Conservation (phyloP, 2,888 invertebrate species). For the Drosophila colorata region DNA sequence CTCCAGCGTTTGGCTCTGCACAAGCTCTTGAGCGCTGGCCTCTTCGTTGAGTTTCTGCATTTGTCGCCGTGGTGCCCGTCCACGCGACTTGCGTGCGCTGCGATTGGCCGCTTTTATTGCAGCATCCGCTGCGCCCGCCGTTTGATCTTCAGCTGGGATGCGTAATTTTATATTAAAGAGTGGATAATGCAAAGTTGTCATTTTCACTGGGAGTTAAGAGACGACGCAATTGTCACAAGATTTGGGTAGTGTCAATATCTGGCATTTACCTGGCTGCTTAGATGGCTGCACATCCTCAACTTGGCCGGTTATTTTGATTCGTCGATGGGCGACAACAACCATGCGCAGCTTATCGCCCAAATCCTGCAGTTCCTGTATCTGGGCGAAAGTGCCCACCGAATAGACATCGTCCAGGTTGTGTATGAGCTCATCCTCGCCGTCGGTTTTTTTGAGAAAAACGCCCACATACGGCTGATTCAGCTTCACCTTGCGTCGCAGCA, state of each 20-base stretch:
- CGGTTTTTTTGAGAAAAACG: slow-evolving; percentile 97
- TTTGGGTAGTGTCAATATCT: slow-evolving; percentile 34
- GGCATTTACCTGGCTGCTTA: slow-evolving; percentile 64
- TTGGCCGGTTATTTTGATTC: slow-evolving; percentile 93
- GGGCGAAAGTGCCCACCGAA: slow-evolving; percentile 97
- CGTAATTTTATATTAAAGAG: slow-evolving; percentile 93
- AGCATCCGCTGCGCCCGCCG: slow-evolving; percentile 65
- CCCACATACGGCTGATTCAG: slow-evolving; percentile 99
- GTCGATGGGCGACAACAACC: slow-evolving; percentile 97
- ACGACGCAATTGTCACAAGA: slow-evolving; percentile 59
- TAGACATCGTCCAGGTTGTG: slow-evolving; percentile 94
- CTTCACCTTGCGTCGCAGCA: slow-evolving; percentile 96
- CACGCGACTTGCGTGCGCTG: slow-evolving; percentile 85
- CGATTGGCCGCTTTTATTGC: slow-evolving; percentile 79
- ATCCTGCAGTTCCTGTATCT: slow-evolving; percentile 99
- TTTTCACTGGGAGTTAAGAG: slow-evolving; percentile 81
- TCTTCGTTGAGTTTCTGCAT: slow-evolving; percentile 35
- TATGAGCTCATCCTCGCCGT: slow-evolving; percentile 94
- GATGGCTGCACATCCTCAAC: slow-evolving; percentile 89
- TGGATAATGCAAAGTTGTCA: slow-evolving; percentile 93
- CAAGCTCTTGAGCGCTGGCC: slow-evolving; percentile 25
- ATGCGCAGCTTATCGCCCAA: slow-evolving; percentile 95
- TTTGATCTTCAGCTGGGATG: slow-evolving; percentile 91
- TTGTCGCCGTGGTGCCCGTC: slow-evolving; percentile 85
- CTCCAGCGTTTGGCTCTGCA: slow-evolving; percentile 49